phyloP scores from a whole-genome alignment of 1,140 invertebrate species.

The Brachionus paranguensis region DNA sequence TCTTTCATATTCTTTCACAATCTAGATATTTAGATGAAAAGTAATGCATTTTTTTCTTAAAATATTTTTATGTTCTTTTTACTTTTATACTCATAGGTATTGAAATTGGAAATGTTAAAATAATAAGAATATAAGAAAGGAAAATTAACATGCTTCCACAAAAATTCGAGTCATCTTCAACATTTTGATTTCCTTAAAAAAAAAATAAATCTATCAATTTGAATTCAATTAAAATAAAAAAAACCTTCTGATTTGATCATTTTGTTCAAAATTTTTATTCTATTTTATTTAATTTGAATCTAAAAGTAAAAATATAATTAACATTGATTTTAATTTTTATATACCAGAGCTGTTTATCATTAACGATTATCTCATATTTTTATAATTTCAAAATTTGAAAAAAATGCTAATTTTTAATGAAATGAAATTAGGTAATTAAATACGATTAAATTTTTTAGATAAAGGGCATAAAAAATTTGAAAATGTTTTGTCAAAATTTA shows the following conservation, averaged over 20 bases:
- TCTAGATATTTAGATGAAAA: neutral
- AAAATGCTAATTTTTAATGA: neutral
- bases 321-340: neutral
- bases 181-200: neutral
- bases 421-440: neutral
- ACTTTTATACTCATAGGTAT: neutral
- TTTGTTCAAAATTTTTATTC: neutral
- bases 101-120: conserved; percentile 22
- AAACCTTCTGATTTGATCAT: conserved; percentile 4
- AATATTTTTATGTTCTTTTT: neutral
- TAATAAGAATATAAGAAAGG: neutral
- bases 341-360: neutral
- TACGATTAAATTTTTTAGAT: neutral
- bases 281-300: neutral
- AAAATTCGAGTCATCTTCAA: neutral
- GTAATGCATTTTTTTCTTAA: neutral
- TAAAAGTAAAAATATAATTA: neutral
- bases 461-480: neutral
- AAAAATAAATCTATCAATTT: neutral
- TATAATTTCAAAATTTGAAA: neutral
- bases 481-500: neutral
- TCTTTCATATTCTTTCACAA: conserved; percentile 41
- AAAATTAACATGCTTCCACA: neutral
- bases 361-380: neutral
- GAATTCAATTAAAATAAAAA: neutral